Percentiles rank a stretch among this genome's conserved stretches.
These are phyloP conservation scores for Apantesis nais DNA, from an alignment of 2,888 invertebrate species.

Conservation along the genomic window DNA sequence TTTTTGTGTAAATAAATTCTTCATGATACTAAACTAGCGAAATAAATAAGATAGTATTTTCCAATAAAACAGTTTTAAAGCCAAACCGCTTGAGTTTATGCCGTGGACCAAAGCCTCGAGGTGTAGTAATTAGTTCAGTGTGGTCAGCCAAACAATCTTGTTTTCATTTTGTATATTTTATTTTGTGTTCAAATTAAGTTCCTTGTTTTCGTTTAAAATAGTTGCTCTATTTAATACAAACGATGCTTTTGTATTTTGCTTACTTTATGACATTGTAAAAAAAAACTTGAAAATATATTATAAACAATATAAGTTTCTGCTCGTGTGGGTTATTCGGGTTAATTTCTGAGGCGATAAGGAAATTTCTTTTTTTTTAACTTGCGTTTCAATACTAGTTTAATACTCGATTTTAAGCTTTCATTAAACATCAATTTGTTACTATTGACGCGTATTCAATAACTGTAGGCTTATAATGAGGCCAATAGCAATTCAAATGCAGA, in stretches of 20 bases:
- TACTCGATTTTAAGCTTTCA: too few relatives aligned
- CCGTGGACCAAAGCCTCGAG: constrained; percentile 46
- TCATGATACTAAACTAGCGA: not conserved
- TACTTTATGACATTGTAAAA: not conserved
- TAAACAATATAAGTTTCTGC: too few relatives aligned
- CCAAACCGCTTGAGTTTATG: constrained; percentile 20
- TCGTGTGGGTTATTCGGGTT: too few relatives aligned
- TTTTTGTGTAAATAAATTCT: too few relatives aligned
- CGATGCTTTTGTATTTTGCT: not conserved
- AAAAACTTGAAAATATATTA: not conserved
- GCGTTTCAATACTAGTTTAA: too few relatives aligned
- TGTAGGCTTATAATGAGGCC: too few relatives aligned
- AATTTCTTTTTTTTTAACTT: too few relatives aligned
- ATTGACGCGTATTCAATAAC: too few relatives aligned
- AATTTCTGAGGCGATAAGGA: too few relatives aligned
- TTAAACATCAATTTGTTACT: too few relatives aligned
- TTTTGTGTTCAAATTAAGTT: constrained; percentile 28
- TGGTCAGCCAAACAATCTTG: constrained; percentile 63
- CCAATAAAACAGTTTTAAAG: not conserved
- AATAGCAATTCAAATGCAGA: too few relatives aligned
- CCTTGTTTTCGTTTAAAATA: constrained; percentile 8
- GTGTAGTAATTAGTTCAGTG: constrained; percentile 65
- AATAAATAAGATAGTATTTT: not conserved
- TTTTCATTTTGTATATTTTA: constrained; percentile 32
- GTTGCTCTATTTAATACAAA: constrained; percentile 4